Evolutionary conservation across 2,113 vertebrate genomes (phyloP).

Genomic region (Cryptotis parvus): DNA sequence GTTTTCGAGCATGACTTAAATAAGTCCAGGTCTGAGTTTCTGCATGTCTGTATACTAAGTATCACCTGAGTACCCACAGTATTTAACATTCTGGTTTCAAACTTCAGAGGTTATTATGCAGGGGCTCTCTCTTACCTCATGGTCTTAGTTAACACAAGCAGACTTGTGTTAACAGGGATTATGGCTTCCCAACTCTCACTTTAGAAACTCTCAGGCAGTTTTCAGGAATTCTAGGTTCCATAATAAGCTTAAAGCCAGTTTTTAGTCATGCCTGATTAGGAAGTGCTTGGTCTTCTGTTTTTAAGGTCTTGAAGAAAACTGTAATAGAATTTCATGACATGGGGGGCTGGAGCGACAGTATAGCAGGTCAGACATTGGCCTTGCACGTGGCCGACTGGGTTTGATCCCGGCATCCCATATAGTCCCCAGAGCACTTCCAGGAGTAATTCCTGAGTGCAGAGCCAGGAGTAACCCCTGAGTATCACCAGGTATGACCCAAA

Average conservation of each 20-base stretch:
- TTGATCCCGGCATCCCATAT: no score
- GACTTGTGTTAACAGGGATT: no score
- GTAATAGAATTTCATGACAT: neutral
- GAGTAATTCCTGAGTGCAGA: no score
- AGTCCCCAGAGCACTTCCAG: no score
- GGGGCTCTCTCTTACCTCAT: neutral
- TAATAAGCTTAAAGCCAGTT: slow-evolving; percentile 15
- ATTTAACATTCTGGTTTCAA: neutral
- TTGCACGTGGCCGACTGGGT: no score
- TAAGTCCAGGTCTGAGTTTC: neutral
- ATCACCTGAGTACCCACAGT: no score
- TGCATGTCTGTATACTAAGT: neutral
- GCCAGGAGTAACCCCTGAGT: no score
- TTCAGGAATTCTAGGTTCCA: neutral
- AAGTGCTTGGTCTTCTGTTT: slow-evolving; percentile 12
- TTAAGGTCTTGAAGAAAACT: neutral
- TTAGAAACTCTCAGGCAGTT: neutral
- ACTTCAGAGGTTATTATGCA: neutral
- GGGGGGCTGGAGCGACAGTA: no score
- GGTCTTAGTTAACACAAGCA: no score
- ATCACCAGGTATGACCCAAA: no score
- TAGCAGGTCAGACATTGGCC: no score
- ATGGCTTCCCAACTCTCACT: neutral
- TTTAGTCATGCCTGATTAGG: neutral
- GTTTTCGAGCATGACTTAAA: neutral